Evolutionary conservation across 2,888 invertebrate species (phyloP).

Genomic region (Brachypalpus laphriformis): DNA sequence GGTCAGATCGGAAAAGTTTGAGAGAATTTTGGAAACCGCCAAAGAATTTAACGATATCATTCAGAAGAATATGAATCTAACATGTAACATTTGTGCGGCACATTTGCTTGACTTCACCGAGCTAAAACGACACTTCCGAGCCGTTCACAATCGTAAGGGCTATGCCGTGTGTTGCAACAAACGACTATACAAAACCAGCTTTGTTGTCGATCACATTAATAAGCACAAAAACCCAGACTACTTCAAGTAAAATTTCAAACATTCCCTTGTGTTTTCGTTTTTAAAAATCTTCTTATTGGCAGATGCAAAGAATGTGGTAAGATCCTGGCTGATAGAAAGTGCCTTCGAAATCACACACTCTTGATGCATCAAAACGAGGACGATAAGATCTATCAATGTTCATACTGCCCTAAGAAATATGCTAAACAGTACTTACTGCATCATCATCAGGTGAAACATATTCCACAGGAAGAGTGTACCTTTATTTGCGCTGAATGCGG

Average conservation of each 20-base stretch:
- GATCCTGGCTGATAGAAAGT: conserved; percentile 73
- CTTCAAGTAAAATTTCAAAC: conserved; percentile 69
- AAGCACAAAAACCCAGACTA: conserved; percentile 75
- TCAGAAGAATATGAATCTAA: conserved; percentile 74
- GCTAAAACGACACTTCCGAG: conserved; percentile 74
- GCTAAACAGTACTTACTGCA: conserved; percentile 75
- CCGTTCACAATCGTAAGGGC: conserved; percentile 72
- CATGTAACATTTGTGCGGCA: conserved; percentile 73
- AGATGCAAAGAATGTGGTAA: conserved; percentile 75
- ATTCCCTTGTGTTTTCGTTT: not conserved
- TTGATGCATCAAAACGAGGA: conserved; percentile 74
- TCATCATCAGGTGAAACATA: conserved; percentile 72
- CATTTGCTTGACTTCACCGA: conserved; percentile 71
- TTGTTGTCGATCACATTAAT: conserved; percentile 76
- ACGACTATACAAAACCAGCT: conserved; percentile 73
- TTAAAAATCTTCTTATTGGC: conserved; percentile 6
- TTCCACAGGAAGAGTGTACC: conserved; percentile 58
- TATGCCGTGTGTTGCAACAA: conserved; percentile 76
- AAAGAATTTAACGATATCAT: conserved; percentile 75
- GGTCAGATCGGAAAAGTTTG: conserved; percentile 45
- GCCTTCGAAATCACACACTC: conserved; percentile 73
- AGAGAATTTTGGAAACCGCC: conserved; percentile 50
- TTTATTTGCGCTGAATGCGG: conserved; percentile 71
- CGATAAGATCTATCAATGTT: conserved; percentile 68
- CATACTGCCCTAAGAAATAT: conserved; percentile 75